phyloP scores from a whole-genome alignment of 2,797 vertebrate genomes.

The Peromyscus eremicus region DNA sequence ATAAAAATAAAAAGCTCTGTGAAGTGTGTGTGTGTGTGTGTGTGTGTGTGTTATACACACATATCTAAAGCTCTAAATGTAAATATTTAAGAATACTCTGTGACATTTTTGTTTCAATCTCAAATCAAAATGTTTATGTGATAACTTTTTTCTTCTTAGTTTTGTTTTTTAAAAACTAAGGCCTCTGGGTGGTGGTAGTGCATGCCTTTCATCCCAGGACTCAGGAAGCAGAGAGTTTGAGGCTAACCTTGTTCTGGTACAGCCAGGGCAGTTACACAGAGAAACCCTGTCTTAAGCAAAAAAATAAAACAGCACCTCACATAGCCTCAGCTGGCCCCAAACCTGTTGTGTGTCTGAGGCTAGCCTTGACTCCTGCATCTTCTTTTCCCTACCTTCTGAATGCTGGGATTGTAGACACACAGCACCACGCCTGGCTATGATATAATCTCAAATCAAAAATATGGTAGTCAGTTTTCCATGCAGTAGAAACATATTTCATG shows the following conservation, averaged over 20 bases:
- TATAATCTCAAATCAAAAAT: neutral
- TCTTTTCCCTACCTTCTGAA: neutral
- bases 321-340: neutral
- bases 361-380: neutral
- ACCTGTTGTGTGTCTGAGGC: neutral
- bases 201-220: neutral
- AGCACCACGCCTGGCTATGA: neutral
- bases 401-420: neutral
- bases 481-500: neutral
- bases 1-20: neutral
- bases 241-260: neutral
- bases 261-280: neutral
- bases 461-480: neutral
- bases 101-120: neutral
- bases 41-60: too few species aligned
- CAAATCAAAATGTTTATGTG: neutral
- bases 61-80: neutral
- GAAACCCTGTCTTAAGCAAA: neutral
- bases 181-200: neutral
- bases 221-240: neutral
- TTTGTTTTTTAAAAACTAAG: neutral
- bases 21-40: neutral
- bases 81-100: neutral
- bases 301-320: neutral
- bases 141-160: neutral